Base-by-base conservation (phyloP, 2,888 invertebrate genomes). In the Coenonympha glycerion region DNA sequence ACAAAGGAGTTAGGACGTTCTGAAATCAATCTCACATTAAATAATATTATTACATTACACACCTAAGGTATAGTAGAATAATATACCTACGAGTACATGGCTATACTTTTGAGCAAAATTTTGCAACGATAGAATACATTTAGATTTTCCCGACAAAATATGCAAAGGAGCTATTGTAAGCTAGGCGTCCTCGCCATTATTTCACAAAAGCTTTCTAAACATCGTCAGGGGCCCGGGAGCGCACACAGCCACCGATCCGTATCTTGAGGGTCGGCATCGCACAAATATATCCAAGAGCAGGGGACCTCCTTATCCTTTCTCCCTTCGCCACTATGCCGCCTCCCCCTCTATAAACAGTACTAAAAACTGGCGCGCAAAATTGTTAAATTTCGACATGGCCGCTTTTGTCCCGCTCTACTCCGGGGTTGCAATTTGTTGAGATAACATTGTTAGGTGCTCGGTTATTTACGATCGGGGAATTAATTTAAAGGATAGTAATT, bases 281-380 rank as follows among this genome's bases (percentile, higher is more conserved):
- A 70, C 77, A 76, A 78, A 79, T 79, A 81, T 79, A 84, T 83
- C 79, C 77, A 82, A 83, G 81, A 79, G 79, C 68, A 66, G 76
- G 78, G 80, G 75, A 79, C 72, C 81, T 79, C 81, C 82, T 84
- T 83, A 77, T 78, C 80, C 79, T 76, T 71, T 69, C 66, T 69
- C 72, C 79, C 78, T 68, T 74, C 71, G 68, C 68, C 79, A 82
- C 82, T 84, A 82, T 76, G 69, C 60, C 55, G 65, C 59, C 59
- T 65, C 63, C 58, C 58, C 73, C 76, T 71, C 79, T 73, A 80
- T 84, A 85, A 84, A 84, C 83, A 83, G 70, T 65, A 73, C 77
- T 82, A 83, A 86, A 83, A 78, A 82, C 69, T 67, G 75, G 66
- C 69, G 72, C 58, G 74, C 79, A 71, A 79, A 84, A 84, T 84